Evolutionary conservation across 2,113 vertebrate genomes (phyloP), one percentile per base, ranked within the genome.

Genomic region (Psittacula cyanocephala): DNA sequence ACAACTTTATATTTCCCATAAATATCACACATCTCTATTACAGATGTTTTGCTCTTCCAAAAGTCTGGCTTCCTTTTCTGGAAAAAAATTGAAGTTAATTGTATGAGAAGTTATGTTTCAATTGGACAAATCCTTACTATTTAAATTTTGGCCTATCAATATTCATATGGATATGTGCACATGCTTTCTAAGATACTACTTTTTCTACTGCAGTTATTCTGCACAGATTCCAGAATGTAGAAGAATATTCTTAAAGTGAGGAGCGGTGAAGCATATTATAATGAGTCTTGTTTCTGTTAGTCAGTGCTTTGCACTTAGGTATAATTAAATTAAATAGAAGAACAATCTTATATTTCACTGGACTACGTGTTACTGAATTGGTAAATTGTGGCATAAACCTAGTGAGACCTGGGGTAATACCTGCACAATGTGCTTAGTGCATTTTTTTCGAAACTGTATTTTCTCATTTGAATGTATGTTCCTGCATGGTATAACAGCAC

Each of bases 401-500:
- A 17, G 15, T 75, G 46, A 47, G 71, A 85, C 11, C 7, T 75
- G 29, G 33, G 13, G 10, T 59, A 44, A 17, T 41, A 64, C 2
- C 28, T 67, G 5, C n/a, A 59, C 25, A 77, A 80, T 17, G 4
- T 72, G 43, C 33, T 74, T 59, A 41, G n/a, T 81, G 31, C 3
- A 2, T 24, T n/a, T 83, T 88, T 80, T 78, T 59, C 27, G 10
- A 2, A n/a, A 43, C 8, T 49, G 0, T 37, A 7, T 13, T 43
- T 95, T 67, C 17, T 76, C 10, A 19, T 78, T 91, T 80, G n/a
- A 70, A 57, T 74, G 9, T 50, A 1, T 67, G 8, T 29, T 65
- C 5, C 16, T 65, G 4, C 1, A 0, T 19, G 16, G 16, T 13
- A 6, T n/a, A 11, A 5, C 7, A 24, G 8, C 31, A 24, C 7